These are phyloP conservation scores for Serrognathus titanus DNA, from an alignment of 2,888 invertebrate species.

Conservation along the genomic window DNA sequence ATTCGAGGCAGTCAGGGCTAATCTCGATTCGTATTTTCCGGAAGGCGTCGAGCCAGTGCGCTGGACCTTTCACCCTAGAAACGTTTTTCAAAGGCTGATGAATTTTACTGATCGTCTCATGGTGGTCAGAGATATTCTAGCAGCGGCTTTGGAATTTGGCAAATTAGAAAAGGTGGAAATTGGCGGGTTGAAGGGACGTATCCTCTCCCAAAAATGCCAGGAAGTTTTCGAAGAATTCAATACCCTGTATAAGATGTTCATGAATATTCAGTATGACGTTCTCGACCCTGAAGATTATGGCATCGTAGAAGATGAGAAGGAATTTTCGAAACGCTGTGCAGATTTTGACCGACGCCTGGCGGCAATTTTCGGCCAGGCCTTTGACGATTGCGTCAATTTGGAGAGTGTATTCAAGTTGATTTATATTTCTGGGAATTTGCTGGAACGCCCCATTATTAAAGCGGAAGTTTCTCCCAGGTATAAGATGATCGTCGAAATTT, in stretches of 20 bases:
- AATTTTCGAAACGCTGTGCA: constrained; percentile 60
- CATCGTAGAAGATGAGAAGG: constrained; percentile 63
- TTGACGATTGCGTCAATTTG: constrained; percentile 73
- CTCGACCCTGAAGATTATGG: constrained; percentile 64
- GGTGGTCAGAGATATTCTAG: constrained; percentile 67
- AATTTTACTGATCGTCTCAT: constrained; percentile 61
- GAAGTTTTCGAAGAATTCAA: constrained; percentile 44
- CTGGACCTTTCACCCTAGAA: constrained; percentile 73
- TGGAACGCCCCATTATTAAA: constrained; percentile 72
- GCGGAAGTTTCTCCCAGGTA: constrained; percentile 68
- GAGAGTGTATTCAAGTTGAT: constrained; percentile 61
- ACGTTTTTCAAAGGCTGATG: constrained; percentile 67
- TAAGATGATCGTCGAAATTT: constrained; percentile 59
- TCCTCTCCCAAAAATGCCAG: constrained; percentile 39
- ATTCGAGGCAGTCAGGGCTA: constrained; percentile 52
- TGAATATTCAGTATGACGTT: constrained; percentile 69
- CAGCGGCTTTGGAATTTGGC: constrained; percentile 74
- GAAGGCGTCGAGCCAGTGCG: constrained; percentile 57
- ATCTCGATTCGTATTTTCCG: constrained; percentile 48
- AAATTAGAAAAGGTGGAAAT: constrained; percentile 75
- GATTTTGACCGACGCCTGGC: constrained; percentile 77
- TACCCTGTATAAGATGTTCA: constrained; percentile 45
- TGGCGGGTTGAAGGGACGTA: constrained; percentile 44
- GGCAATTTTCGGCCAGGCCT: constrained; percentile 74
- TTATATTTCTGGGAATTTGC: constrained; percentile 58